Evolutionary conservation across 2,888 invertebrate genomes (phyloP), one percentile per base, ranked within the genome.

Genomic region (Heliconius cydno): DNA sequence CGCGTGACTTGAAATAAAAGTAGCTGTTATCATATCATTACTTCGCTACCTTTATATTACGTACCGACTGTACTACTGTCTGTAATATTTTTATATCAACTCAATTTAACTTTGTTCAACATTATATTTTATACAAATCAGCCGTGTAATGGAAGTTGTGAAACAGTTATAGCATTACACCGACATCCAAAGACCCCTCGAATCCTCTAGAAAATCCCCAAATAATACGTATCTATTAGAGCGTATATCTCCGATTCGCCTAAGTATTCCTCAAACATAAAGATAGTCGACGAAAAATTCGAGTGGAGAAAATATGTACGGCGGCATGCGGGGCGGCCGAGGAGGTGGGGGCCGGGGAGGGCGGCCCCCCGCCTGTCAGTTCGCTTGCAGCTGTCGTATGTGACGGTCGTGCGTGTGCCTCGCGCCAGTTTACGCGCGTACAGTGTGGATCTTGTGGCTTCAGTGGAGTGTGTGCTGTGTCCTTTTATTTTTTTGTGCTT

Each of bases 241-340:
- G 92, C 92, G 91, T 93, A 92, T 92, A 93, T 92, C 93, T 93
- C 90, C 91, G 93, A 94, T 94, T 93, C 93, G 90, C 88, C 91
- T 92, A 93, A 94, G 92, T 93, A 94, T 94, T 94, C 91, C 92
- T 93, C 94, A 94, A 94, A 94, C 93, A 92, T 92, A 91, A 93
- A 94, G 92, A 93, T 93, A 93, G 93, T 93, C 92, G 91, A 92
- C 93, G 94, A 94, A 94, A 94, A 94, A 94, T 94, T 94, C 91
- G 92, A 94, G 92, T 92, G 92, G 92, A 94, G 94, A 93, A 92
- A 93, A 94, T 93, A 92, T 94, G 93, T 93, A 92, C 90, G 93
- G 91, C 86, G 87, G 92, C 90, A 90, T 92, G 92, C 91, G 91
- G 92, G 92, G 90, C 86, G 87, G 87, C 78, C 82, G 82, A 87